Evolutionary conservation across 2,888 invertebrate genomes (phyloP), one percentile per base, ranked within the genome.

Genomic region (Cheilosia vernalis): DNA sequence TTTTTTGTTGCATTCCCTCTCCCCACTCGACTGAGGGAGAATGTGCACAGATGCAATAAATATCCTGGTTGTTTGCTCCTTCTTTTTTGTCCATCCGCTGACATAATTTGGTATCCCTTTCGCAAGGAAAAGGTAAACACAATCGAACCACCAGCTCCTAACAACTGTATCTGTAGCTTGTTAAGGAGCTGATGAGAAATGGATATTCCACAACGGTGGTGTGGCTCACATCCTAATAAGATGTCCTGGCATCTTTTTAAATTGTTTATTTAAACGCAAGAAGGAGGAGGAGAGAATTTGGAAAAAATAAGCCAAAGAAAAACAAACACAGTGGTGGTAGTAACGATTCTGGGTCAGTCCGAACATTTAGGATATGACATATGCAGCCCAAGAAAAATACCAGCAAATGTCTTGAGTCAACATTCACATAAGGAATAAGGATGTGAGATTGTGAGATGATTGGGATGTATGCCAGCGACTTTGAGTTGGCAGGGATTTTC

Each of bases 221-320:
- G 60, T 74, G 70, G 64, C 47, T 66, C 49, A 76, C 74, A 70
- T 85, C 80, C 80, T 80, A 85, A 85, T 80, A 79, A 70, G 84
- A 76, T 85, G 74, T 85, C 67, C 79, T 73, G 67, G 58, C 40
- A 42, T 27, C 21, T 79, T 60, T 30, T 73, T 40, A 42, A 69
- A 69, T 56, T 78, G 67, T 83, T 78, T 83, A 61, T 83, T 78
- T 78, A 73, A 9, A 30, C 63, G 64, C 67, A 58, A 76, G 58
- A 55, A 72, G 27, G 44, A 61, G 13, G 19, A 70, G n/a, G 10
- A 10, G 13, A 30, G 2, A 47, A 30, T 10, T 6, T 6, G n/a
- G 37, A 19, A 37, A 33, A 37, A 13, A 37, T 37, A 37, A 13
- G 4, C 19, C 30, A 58, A 47, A 19, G 30, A 49, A 56, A 66